Evolutionary conservation across 1,140 invertebrate species (phyloP), one percentile per base, ranked within the genome.

Genomic region (Cataglyphis hispanica): DNA sequence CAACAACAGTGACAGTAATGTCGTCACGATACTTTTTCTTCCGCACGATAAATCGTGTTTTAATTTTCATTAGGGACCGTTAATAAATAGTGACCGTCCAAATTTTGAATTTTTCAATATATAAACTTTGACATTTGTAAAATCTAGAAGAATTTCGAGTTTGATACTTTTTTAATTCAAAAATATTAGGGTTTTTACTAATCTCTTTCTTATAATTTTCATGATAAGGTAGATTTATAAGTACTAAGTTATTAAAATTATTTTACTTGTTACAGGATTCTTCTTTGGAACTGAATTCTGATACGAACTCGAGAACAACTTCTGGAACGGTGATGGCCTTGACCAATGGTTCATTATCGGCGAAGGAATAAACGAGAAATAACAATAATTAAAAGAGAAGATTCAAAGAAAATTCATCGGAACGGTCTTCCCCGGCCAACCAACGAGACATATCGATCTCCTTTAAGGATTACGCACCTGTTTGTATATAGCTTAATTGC

Each of bases 391-490:
- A 70, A 83, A 72, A 83, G 67, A 22, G 31, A 46, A 46, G 6
- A 56, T 40, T 40, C 61, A 74, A 46, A 86, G 34, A 67, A 77
- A 53, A 76, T 84, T 77, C 81, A 84, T 66, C 83, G 83, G 72
- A 84, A 84, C 70, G 83, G 74, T 77, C 83, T 69, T 88, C 61
- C 78, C 78, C 67, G 78, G 90, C 91, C 93, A 93, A 83, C 87
- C 93, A 94, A 93, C 91, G 92, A 93, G 91, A 94, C 93, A 94
- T 94, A 94, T 94, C 93, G 93, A 93, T 91, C 92, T 92, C 91
- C 84, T 85, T 90, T 91, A 88, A 89, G 86, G 87, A 90, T 90
- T 87, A 91, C 77, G 90, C 76, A 81, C 91, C 91, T 91, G 88
- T 92, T 89, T 94, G 93, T 94, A 94, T 89, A 94, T 94, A 94